A percentile compares a stretch with the other conserved stretches of the same genome.
These are phyloP conservation scores for Aquatica leii DNA, from an alignment of 2,888 invertebrate genomes.

Conservation along the genomic window DNA sequence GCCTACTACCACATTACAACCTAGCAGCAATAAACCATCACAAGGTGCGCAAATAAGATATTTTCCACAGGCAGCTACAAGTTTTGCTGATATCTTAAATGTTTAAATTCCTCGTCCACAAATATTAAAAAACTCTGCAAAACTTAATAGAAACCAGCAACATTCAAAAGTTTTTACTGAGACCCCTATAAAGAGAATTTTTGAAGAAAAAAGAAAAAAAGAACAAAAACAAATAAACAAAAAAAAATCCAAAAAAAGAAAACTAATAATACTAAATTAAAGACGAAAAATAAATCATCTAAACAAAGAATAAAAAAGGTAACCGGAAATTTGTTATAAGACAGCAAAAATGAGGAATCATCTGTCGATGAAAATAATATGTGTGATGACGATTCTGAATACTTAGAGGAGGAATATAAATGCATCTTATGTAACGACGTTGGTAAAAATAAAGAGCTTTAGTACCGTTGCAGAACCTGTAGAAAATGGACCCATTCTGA, in stretches of 20 bases:
- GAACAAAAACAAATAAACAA: conserved; percentile 4
- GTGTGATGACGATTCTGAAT: not conserved
- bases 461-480: too few relatives aligned
- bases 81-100: conserved; percentile 1
- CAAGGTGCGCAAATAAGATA: conserved; percentile 5
- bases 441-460: not conserved
- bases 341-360: not conserved
- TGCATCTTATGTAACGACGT: too few relatives aligned
- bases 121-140: too few relatives aligned
- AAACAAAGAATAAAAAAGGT: too few relatives aligned
- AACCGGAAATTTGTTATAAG: not conserved
- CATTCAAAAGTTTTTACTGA: conserved; percentile 7
- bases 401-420: not conserved
- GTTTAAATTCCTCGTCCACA: not conserved
- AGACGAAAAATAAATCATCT: not conserved
- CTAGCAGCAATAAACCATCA: not conserved
- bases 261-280: not conserved
- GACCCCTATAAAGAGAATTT: conserved; percentile 20
- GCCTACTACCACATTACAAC: too few relatives aligned
- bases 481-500: too few relatives aligned
- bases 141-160: conserved; percentile 17
- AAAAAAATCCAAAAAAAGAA: not conserved
- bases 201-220: conserved; percentile 20
- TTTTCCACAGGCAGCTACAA: not conserved
- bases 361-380: too few relatives aligned